Conservation (phyloP, 2,113 vertebrate genomes). For the Eulacestoma nigropectus region DNA sequence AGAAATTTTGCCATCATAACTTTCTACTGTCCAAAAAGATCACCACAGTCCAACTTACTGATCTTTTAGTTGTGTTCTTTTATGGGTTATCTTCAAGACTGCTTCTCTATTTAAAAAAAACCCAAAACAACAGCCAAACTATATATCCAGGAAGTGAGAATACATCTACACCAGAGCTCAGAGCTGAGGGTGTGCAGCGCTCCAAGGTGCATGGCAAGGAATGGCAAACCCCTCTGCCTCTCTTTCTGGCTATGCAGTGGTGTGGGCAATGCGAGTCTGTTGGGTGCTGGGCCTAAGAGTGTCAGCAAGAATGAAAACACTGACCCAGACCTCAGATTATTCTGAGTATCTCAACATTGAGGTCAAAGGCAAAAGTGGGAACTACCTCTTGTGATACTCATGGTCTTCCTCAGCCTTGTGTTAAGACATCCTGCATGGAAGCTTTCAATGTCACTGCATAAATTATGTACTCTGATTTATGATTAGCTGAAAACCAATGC, state of each 20-base stretch:
- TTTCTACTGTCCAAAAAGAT: background rate
- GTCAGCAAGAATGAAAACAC: background rate
- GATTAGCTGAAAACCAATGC: background rate
- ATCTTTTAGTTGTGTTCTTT: background rate
- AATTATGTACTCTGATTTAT: background rate
- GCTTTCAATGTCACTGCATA: background rate
- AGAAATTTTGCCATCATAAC: background rate
- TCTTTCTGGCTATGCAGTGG: background rate
- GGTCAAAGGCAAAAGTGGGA: background rate
- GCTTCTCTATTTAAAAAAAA: background rate
- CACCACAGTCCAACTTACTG: background rate
- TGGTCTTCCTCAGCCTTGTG: background rate
- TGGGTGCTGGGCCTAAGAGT: background rate
- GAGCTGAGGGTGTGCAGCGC: background rate
- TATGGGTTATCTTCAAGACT: background rate
- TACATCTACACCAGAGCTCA: background rate
- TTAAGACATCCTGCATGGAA: background rate
- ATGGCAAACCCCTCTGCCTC: background rate
- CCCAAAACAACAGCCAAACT: background rate
- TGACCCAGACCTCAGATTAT: background rate
- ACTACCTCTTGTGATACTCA: background rate
- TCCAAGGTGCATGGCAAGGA: background rate
- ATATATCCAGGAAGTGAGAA: background rate
- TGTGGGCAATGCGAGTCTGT: background rate
- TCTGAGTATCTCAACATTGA: background rate